Base-by-base conservation (phyloP, 2,113 vertebrate species). In the Cottus gobio region DNA sequence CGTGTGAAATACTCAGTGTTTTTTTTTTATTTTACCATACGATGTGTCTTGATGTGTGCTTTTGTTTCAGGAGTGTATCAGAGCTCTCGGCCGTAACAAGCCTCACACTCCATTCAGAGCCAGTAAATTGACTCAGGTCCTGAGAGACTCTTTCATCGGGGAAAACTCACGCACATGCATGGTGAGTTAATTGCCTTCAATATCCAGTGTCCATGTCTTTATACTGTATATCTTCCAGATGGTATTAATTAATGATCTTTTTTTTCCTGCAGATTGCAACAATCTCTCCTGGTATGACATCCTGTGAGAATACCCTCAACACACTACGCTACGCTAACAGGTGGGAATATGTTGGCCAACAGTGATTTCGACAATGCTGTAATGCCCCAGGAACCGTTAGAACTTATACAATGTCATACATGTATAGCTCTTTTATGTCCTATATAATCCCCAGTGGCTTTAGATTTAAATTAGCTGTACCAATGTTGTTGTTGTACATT, bases 91-190 rank as follows among this genome's bases (percentile, higher is more conserved):
- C 46, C 96, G 96, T 82, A 99, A 99, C 94, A 97, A 99, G 91
- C 96, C 98, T 78, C 98, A 99, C 74, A 99, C 97, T 44, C 98
- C 98, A 0, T 99, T 99, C 91, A 95, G 98, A 95, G 98, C 97
- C 88, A 99, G 98, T 92, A 99, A 99, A 94, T 97, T 99, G 89
- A 99, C 98, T 83, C 98, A 99, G 95, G 97, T 99, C 91, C 96
- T 99, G 79, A 93, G 98, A 94, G 98, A 99, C 94, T 99, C 98
- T 28, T 99, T 99, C 90, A 99, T 99, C 36, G 97, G 98, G 81
- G 98, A 99, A 93, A 99, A 99, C 81, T 99, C 98, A 7, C 96
- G 98, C 90, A 99, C 98, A 66, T 99, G 98, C 93, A 99, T 99
- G 98, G 98, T 99, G 92, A 95, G 89, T 87, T 11, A 9, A 18